Percentiles rank a stretch among this genome's conserved stretches.
Conservation (phyloP, 1,140 invertebrate genomes). For the Monomorium pharaonis region DNA sequence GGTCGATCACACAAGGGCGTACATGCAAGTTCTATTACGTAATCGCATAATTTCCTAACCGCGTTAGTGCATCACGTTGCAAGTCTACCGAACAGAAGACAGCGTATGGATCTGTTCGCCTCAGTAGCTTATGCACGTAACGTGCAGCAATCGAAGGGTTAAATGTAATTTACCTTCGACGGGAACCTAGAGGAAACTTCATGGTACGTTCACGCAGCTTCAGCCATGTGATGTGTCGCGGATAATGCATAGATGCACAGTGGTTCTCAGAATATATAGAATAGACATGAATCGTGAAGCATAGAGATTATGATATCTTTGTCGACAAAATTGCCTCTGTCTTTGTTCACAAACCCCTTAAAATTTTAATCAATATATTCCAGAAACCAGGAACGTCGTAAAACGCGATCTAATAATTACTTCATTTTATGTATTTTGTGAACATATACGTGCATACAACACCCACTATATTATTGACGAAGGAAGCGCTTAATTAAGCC, state of each 20-base stretch:
- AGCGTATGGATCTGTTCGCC: conserved; percentile 38
- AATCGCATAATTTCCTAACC: conserved; percentile 33
- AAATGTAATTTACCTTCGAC: conserved; percentile 46
- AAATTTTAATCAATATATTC: not conserved
- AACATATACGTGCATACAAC: not conserved
- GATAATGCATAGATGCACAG: conserved; percentile 8
- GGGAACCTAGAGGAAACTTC: conserved; percentile 28
- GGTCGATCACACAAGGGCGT: not conserved
- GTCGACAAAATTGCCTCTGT: not conserved
- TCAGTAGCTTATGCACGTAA: conserved; percentile 46
- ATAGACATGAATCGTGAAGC: not conserved
- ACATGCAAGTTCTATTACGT: conserved; percentile 36
- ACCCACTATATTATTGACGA: conserved; percentile 61
- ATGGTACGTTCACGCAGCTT: conserved; percentile 31
- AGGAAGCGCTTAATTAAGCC: conserved; percentile 66
- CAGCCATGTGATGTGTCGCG: not conserved
- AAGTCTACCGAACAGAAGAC: conserved; percentile 26
- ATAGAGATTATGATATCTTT: not conserved
- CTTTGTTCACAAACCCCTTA: not conserved
- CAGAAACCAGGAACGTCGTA: not conserved
- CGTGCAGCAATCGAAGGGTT: conserved; percentile 44
- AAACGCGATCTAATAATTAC: not conserved
- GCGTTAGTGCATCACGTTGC: conserved; percentile 33
- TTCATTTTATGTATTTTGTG: not conserved
- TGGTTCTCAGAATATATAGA: not conserved